phyloP scores from a whole-genome alignment of 2,888 invertebrate species.

The Himalopsyche kuldschensis region DNA sequence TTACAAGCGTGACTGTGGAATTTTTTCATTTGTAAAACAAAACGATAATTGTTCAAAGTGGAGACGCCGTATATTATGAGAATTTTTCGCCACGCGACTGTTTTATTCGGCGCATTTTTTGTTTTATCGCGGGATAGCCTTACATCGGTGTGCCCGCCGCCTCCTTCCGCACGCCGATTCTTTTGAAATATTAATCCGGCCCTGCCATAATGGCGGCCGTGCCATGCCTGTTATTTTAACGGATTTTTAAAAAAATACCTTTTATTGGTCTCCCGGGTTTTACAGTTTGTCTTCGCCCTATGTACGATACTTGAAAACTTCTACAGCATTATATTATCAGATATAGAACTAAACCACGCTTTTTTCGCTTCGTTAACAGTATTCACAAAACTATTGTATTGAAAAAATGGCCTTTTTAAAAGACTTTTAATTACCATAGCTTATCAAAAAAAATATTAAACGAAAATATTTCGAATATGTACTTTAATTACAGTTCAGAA shows the following conservation, averaged over 20 bases:
- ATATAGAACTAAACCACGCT: background rate
- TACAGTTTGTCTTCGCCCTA: conserved; percentile 1
- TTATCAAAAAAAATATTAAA: no score
- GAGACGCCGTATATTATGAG: background rate
- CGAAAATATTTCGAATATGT: no score
- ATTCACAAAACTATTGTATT: background rate
- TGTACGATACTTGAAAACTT: background rate
- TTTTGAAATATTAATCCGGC: conserved; percentile 20
- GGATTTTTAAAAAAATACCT: conserved; percentile 7
- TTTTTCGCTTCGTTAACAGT: background rate
- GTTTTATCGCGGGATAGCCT: background rate
- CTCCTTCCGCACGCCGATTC: background rate
- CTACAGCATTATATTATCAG: background rate
- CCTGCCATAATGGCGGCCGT: conserved; percentile 6
- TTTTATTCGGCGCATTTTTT: background rate
- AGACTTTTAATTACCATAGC: no score
- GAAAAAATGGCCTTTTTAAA: no score
- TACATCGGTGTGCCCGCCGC: background rate
- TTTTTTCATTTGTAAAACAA: background rate
- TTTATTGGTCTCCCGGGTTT: conserved; percentile 15
- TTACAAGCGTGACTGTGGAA: background rate
- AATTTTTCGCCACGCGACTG: background rate
- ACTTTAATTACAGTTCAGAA: no score
- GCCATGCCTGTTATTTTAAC: conserved; percentile 14
- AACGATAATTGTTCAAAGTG: background rate